Conservation (phyloP, 2,888 invertebrate species). For the Drosophila neotestacea region DNA sequence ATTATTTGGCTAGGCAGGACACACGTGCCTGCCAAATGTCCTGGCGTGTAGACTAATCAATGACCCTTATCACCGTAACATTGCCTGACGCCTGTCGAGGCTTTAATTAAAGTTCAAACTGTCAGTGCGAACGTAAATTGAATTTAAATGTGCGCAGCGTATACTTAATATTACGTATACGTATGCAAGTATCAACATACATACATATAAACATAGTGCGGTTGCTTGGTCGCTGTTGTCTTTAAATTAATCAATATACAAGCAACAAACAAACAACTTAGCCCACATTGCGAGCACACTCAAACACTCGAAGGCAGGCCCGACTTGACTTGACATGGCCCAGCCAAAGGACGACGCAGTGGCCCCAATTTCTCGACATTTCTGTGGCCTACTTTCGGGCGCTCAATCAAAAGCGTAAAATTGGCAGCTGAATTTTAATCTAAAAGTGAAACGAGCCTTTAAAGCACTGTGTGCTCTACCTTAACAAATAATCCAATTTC, state of each 20-base stretch:
- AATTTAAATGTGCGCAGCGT: conserved; percentile 64
- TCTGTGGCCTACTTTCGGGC: conserved; percentile 55
- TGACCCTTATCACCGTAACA: conserved; percentile 62
- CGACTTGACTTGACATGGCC: no score
- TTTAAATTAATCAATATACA: conserved; percentile 66
- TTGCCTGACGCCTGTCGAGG: conserved; percentile 27
- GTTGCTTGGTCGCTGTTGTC: conserved; percentile 27
- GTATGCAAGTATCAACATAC: conserved; percentile 7
- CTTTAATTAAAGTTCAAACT: conserved; percentile 73
- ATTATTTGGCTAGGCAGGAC: conserved; percentile 13
- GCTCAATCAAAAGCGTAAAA: conserved; percentile 40
- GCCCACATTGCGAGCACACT: conserved; percentile 46
- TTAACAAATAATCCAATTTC: no score
- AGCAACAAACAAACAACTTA: conserved; percentile 54
- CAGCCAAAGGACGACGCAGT: conserved; percentile 11
- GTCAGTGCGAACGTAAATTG: conserved; percentile 68
- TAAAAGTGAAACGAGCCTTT: neutral
- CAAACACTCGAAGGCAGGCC: conserved; percentile 19
- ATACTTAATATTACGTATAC: conserved; percentile 43
- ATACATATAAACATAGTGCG: neutral
- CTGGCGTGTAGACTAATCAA: conserved; percentile 61
- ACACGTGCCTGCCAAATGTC: conserved; percentile 57
- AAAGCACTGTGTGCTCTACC: neutral
- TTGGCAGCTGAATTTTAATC: conserved; percentile 18
- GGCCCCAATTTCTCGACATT: conserved; percentile 33